Evolutionary conservation across 1,140 invertebrate genomes (phyloP).

Genomic region (Probaryconus sp.): DNA sequence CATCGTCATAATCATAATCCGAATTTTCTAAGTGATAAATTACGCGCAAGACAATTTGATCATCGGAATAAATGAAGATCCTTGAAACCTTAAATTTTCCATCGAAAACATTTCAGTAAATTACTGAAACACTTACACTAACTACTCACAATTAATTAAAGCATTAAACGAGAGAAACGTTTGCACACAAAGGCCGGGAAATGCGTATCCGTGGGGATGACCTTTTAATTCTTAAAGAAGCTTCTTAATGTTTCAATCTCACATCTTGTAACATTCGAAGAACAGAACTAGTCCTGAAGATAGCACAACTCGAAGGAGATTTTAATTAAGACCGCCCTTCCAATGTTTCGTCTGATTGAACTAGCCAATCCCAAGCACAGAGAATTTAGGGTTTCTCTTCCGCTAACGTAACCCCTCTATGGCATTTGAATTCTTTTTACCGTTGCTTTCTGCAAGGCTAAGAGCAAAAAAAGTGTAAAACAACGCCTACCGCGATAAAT

Average conservation of each 20-base stretch:
- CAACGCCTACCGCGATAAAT: constrained; percentile 62
- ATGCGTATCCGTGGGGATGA: constrained; percentile 17
- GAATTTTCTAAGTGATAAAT: too few relatives aligned
- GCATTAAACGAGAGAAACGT: constrained; percentile 8
- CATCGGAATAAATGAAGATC: too few relatives aligned
- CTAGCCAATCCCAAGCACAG: constrained; percentile 71
- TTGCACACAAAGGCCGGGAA: constrained; percentile 33
- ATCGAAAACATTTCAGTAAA: too few relatives aligned
- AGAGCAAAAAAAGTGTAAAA: constrained; percentile 50
- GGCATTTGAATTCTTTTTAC: constrained; percentile 62
- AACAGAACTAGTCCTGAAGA: constrained; percentile 63
- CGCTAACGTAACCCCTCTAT: constrained; percentile 54
- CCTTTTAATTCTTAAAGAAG: constrained; percentile 47
- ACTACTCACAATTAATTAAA: constrained; percentile 27
- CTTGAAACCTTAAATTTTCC: too few relatives aligned
- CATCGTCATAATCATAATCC: too few relatives aligned
- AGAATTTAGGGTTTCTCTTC: constrained; percentile 71
- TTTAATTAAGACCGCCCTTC: constrained; percentile 79
- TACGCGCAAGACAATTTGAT: too few relatives aligned
- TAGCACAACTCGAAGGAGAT: constrained; percentile 70
- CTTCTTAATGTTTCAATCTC: constrained; percentile 68
- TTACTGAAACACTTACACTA: too few relatives aligned
- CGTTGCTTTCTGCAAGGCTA: constrained; percentile 36
- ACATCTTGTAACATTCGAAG: constrained; percentile 63
- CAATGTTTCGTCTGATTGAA: constrained; percentile 77